Conservation (phyloP, 1,140 invertebrate genomes). For the Uloborus diversus region DNA sequence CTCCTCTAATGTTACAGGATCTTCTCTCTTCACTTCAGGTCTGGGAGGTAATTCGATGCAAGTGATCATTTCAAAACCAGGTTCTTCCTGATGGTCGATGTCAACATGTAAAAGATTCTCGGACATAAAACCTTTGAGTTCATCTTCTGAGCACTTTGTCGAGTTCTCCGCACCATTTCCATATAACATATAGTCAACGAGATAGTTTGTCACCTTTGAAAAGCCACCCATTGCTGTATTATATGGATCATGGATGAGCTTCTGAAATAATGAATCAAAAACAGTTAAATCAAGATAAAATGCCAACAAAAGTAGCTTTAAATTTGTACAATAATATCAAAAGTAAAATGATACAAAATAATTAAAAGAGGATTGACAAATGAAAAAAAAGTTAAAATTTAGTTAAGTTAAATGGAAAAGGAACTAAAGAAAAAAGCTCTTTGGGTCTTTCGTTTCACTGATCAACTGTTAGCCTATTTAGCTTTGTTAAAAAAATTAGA, state of each 20-base stretch:
- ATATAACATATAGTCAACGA: conserved; percentile 65
- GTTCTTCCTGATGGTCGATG: conserved; percentile 64
- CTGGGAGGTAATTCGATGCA: conserved; percentile 64
- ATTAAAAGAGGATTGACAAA: too few species aligned
- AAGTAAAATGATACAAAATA: too few species aligned
- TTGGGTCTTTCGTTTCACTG: too few species aligned
- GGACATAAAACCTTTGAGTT: conserved; percentile 71
- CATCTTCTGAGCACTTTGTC: conserved; percentile 66
- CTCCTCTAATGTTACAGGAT: conserved; percentile 78
- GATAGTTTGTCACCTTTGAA: conserved; percentile 79
- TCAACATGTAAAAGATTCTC: conserved; percentile 67
- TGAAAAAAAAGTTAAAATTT: too few species aligned
- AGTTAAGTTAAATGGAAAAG: too few species aligned
- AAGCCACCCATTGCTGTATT: conserved; percentile 83
- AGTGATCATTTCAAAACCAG: conserved; percentile 67
- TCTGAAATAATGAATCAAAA: conserved; percentile 61
- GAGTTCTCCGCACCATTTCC: conserved; percentile 19
- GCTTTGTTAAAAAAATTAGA: too few species aligned
- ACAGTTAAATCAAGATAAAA: too few species aligned
- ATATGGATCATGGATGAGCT: conserved; percentile 75
- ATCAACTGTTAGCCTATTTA: too few species aligned
- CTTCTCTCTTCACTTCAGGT: conserved; percentile 68
- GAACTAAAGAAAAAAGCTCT: too few species aligned
- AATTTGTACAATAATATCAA: too few species aligned
- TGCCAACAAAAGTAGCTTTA: too few species aligned